Conservation (phyloP, 2,797 vertebrate species). For the Acridotheres tristis region DNA sequence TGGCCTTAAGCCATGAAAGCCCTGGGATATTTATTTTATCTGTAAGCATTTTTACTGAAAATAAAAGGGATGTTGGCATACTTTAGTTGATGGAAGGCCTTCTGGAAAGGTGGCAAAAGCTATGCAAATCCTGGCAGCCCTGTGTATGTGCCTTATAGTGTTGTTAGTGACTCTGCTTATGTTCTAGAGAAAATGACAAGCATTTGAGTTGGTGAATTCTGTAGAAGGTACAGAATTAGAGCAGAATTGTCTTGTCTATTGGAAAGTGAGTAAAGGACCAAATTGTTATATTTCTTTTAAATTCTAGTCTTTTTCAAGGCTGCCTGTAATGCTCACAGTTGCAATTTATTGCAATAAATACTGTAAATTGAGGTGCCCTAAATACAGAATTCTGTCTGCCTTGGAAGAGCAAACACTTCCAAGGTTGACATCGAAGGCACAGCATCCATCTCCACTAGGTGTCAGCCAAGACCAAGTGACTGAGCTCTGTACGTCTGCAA, state of each 20-base stretch:
- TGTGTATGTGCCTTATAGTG: not conserved
- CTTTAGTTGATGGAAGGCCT: not conserved
- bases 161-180: not conserved
- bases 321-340: not conserved
- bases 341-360: not conserved
- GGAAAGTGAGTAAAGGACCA: not conserved
- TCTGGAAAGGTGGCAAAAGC: not conserved
- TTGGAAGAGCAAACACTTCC: not conserved
- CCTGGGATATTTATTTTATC: not conserved
- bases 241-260: not conserved
- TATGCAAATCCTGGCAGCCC: not conserved
- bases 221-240: not conserved
- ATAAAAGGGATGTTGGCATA: not conserved
- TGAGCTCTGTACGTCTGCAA: not conserved
- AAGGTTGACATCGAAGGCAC: not conserved
- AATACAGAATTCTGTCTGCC: not conserved
- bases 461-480: conserved; percentile 47
- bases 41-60: not conserved
- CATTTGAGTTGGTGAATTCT: not conserved
- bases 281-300: not conserved
- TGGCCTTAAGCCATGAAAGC: not conserved
- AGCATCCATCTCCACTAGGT: conserved; percentile 52
- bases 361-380: not conserved
- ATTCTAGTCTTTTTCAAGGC: not conserved
- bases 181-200: not conserved